phyloP scores from a whole-genome alignment of 1,140 invertebrate species.

The Spodoptera frugiperda region DNA sequence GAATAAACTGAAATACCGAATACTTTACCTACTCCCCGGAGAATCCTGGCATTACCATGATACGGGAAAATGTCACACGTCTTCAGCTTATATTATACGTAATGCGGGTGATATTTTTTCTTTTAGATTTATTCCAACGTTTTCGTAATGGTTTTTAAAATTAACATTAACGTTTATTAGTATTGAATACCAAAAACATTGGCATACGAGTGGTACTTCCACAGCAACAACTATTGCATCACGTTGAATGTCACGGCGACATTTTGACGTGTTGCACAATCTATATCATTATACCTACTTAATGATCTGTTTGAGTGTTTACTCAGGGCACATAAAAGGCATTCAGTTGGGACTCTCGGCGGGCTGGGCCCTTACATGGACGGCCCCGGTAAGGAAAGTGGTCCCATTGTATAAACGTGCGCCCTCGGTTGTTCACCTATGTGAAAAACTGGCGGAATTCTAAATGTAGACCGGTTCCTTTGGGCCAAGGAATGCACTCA shows the following conservation, averaged over 20 bases:
- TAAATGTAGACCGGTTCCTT: slow-evolving; percentile 54
- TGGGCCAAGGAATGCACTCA: slow-evolving; percentile 55
- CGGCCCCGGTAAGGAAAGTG: slow-evolving; percentile 72
- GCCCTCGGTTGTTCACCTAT: slow-evolving; percentile 71
- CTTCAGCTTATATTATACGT: not conserved
- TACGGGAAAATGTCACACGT: not conserved
- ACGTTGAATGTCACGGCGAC: slow-evolving; percentile 33
- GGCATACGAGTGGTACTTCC: no score
- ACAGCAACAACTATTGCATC: slow-evolving; percentile 15
- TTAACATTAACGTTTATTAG: no score
- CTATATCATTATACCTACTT: slow-evolving; percentile 49
- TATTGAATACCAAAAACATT: no score
- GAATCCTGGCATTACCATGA: not conserved
- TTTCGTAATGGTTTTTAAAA: not conserved
- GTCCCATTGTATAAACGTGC: slow-evolving; percentile 70
- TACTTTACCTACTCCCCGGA: not conserved
- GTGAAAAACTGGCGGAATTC: slow-evolving; percentile 71
- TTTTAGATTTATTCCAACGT: not conserved
- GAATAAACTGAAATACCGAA: not conserved
- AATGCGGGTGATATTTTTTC: not conserved
- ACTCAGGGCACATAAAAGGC: slow-evolving; percentile 44
- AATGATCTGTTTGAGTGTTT: slow-evolving; percentile 47
- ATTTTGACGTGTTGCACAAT: slow-evolving; percentile 43
- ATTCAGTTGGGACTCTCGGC: slow-evolving; percentile 53
- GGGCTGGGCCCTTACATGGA: slow-evolving; percentile 62